Conservation (phyloP, 2,113 vertebrate genomes). For the Zonotrichia leucophrys region DNA sequence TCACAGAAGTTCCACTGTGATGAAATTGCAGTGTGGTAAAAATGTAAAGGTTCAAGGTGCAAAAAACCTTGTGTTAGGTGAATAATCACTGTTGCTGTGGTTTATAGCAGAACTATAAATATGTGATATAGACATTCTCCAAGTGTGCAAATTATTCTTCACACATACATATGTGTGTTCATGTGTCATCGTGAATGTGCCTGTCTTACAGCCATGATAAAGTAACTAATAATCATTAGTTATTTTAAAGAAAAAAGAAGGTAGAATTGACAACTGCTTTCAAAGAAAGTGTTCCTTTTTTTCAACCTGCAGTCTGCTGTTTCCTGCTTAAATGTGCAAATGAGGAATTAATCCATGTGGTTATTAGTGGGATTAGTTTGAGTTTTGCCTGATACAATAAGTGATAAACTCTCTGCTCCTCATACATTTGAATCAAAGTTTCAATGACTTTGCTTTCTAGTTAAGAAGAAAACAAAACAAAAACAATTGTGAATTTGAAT, state of each 20-base stretch:
- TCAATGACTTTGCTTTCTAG: background rate
- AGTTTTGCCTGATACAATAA: background rate
- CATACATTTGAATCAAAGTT: background rate
- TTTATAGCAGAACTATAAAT: background rate
- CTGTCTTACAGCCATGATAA: background rate
- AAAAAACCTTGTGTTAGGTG: background rate
- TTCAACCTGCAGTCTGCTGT: background rate
- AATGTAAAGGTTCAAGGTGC: background rate
- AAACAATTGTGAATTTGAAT: background rate
- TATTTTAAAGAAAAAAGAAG: background rate
- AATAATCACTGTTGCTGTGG: background rate
- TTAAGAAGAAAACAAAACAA: background rate
- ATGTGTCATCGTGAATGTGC: background rate
- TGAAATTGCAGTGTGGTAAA: background rate
- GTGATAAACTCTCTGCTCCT: background rate
- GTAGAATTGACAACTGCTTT: background rate
- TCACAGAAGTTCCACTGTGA: background rate
- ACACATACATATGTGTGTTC: background rate
- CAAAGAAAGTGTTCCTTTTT: background rate
- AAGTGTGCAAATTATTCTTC: background rate
- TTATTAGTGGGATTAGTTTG: background rate
- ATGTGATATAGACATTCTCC: background rate
- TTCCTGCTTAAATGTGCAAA: background rate
- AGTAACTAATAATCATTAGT: background rate
- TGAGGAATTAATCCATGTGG: background rate